Evolutionary conservation across 2,113 vertebrate species (phyloP), one percentile per base, ranked within the genome.

Genomic region (Mohoua ochrocephala): DNA sequence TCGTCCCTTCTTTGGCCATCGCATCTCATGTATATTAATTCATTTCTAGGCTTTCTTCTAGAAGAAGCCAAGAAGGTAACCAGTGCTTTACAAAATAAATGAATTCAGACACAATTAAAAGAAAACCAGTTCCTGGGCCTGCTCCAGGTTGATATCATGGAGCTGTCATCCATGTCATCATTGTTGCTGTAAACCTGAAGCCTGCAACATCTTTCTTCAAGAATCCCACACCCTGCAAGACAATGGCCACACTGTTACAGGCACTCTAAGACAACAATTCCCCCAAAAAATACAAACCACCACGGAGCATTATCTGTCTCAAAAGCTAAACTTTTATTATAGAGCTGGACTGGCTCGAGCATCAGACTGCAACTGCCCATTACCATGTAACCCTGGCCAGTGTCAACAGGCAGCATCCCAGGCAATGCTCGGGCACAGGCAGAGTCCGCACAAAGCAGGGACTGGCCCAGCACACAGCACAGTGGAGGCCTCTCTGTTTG

Each of bases 71-170:
- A 69, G 41, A 64, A 74, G 17, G 17, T 15, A 82, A 61, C 13
- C 23, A 57, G 15, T 27, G 30, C 24, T 87, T 65, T 69, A 54
- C 61, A 82, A 50, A 15, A 61, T 5, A 52, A 77, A 45, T 44
- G 70, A 87, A 47, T 11, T 18, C 27, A 64, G 26, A 56, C 13
- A 60, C 27, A 65, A 33, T 20, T 37, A 74, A 74, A 81, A 35
- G 53, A 41, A 27, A 61, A 47, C 0, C 0, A 0, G 11, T 44
- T 81, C 52, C 68, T 57, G n/a, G 11, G 49, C 11, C 42, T 73
- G 53, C 5, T 87, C 49, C 49, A 64, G 18, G 21, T 30, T 35
- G 75, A 22, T 20, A 61, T 53, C 21, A 45, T 2, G 39, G 33
- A 89, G 15, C 27, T 78, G 50, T 61, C 27, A 61, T 60, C 50